phyloP scores from a whole-genome alignment of 2,113 vertebrate species.

The Ginglymostoma cirratum region DNA sequence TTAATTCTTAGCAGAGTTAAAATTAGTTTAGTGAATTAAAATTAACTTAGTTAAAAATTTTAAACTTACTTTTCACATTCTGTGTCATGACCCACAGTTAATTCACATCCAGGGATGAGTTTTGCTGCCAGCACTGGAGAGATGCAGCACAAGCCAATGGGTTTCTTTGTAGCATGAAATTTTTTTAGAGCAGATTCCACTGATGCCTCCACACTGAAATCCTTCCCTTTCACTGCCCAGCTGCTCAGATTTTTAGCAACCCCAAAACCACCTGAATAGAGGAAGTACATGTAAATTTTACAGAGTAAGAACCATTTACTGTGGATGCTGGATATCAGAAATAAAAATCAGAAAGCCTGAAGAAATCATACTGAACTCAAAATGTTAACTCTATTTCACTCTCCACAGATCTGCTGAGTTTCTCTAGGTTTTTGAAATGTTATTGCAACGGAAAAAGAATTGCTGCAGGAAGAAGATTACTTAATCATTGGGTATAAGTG shows the following conservation, averaged over 20 bases:
- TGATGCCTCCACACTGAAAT: slow-evolving; percentile 55
- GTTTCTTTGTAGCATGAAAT: slow-evolving; percentile 69
- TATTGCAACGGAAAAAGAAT: neutral
- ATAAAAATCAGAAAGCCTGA: too few species aligned
- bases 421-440: too few species aligned
- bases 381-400: too few species aligned
- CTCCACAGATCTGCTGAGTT: too few species aligned
- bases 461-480: neutral
- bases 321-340: too few species aligned
- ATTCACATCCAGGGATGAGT: slow-evolving; percentile 70
- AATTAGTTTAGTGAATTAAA: too few species aligned
- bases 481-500: neutral
- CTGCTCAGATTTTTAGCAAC: slow-evolving; percentile 46
- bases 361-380: too few species aligned
- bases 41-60: neutral
- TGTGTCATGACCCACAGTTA: slow-evolving; percentile 70
- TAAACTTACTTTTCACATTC: slow-evolving; percentile 62
- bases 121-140: slow-evolving; percentile 74
- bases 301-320: too few species aligned
- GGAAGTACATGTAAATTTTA: neutral
- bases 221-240: slow-evolving; percentile 73
- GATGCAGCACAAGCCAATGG: slow-evolving; percentile 80
- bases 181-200: slow-evolving; percentile 63
- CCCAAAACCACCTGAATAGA: slow-evolving; percentile 30
- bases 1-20: neutral